phyloP scores from a whole-genome alignment of 1,140 invertebrate species.

The Drosophila murphyi region DNA sequence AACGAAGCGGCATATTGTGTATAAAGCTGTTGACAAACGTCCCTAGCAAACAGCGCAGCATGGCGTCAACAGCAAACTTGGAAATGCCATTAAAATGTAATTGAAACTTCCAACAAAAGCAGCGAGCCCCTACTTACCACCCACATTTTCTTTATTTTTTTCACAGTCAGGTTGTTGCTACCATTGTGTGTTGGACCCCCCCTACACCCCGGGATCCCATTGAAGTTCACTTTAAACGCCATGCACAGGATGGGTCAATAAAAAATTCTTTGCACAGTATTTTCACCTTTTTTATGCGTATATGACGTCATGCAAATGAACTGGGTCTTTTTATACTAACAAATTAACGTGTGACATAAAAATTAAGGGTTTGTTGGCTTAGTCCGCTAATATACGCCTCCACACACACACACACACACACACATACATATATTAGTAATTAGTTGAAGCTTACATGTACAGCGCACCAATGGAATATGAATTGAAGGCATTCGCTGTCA shows the following conservation, averaged over 20 bases:
- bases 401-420: neutral
- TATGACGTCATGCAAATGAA: slow-evolving; percentile 43
- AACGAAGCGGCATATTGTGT: slow-evolving; percentile 71
- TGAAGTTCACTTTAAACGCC: slow-evolving; percentile 51
- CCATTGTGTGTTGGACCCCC: slow-evolving; percentile 11
- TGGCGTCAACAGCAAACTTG: slow-evolving; percentile 68
- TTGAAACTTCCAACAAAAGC: slow-evolving; percentile 78
- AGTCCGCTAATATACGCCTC: neutral
- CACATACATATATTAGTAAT: neutral
- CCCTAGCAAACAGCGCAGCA: slow-evolving; percentile 55
- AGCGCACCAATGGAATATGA: neutral
- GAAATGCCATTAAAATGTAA: slow-evolving; percentile 84
- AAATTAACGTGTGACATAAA: slow-evolving; percentile 17
- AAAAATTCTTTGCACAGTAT: slow-evolving; percentile 71
- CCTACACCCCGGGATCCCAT: neutral
- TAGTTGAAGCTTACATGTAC: neutral
- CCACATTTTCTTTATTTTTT: slow-evolving; percentile 17
- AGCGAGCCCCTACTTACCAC: slow-evolving; percentile 20
- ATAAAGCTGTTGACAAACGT: slow-evolving; percentile 67
- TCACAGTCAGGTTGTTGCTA: neutral
- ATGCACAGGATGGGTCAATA: slow-evolving; percentile 57
- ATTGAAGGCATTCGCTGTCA: slow-evolving; percentile 3
- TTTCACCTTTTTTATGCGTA: slow-evolving; percentile 68
- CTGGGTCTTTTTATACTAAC: slow-evolving; percentile 29
- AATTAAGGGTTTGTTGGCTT: slow-evolving; percentile 16